These are phyloP conservation scores for Dromococcyx pavoninus DNA, from an alignment of 2,797 vertebrate species.

Conservation along the genomic window DNA sequence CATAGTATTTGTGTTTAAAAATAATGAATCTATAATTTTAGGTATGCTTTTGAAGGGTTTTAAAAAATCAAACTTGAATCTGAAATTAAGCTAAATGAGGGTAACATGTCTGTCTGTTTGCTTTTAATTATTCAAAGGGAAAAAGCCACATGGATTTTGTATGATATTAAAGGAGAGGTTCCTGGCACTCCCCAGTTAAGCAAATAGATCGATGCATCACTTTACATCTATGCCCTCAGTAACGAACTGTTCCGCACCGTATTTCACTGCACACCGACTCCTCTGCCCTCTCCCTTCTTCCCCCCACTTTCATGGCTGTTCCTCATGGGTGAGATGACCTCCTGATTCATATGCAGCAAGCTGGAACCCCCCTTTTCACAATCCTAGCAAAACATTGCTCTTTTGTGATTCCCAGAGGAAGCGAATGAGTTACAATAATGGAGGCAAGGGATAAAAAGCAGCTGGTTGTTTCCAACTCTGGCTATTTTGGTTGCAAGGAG, in stretches of 20 bases:
- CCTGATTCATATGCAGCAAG: background rate
- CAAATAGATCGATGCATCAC: background rate
- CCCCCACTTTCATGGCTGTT: background rate
- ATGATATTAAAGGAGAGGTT: background rate
- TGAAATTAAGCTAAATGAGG: background rate
- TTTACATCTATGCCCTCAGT: background rate
- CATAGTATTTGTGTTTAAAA: background rate
- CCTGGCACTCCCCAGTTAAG: background rate
- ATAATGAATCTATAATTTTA: background rate
- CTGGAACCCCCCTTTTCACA: background rate
- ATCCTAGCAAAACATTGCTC: background rate
- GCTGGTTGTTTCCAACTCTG: slow-evolving; percentile 7
- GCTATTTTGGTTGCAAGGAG: background rate
- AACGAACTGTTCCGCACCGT: rapidly evolving
- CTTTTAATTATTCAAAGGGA: background rate
- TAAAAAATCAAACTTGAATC: background rate
- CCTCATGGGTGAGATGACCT: background rate
- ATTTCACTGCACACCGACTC: rapidly evolving
- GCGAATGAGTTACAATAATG: slow-evolving; percentile 8
- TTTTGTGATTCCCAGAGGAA: background rate
- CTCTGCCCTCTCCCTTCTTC: background rate
- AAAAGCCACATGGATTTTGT: background rate
- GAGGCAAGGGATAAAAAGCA: slow-evolving; percentile 8
- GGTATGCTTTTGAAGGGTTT: background rate
- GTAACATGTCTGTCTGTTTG: background rate